phyloP scores from a whole-genome alignment of 1,140 invertebrate genomes.

The Sarcophaga peregrina region DNA sequence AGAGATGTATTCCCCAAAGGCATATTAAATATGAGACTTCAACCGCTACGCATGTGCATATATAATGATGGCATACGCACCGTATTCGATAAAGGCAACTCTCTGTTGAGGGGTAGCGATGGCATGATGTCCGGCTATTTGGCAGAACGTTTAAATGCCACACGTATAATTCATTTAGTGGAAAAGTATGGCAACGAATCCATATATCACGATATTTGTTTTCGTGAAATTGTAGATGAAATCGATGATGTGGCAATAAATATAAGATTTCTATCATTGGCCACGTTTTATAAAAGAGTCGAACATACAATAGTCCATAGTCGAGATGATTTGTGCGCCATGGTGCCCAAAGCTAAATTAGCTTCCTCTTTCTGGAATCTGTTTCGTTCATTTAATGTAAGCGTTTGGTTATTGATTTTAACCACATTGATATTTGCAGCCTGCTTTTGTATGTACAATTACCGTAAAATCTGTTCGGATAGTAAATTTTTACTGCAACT shows the following conservation, averaged over 20 bases:
- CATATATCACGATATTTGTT: constrained; percentile 52
- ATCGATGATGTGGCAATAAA: constrained; percentile 60
- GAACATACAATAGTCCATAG: constrained; percentile 56
- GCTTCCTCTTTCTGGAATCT: constrained; percentile 60
- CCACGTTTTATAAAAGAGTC: constrained; percentile 49
- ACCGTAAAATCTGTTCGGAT: not conserved
- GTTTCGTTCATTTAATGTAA: constrained; percentile 55
- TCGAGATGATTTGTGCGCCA: constrained; percentile 60
- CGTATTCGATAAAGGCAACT: constrained; percentile 50
- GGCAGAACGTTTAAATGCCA: constrained; percentile 59
- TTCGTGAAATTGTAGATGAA: constrained; percentile 54
- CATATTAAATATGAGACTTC: constrained; percentile 58
- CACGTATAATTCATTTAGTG: constrained; percentile 53
- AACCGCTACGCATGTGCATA: constrained; percentile 58
- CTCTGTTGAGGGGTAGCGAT: constrained; percentile 52
- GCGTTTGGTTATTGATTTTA: constrained; percentile 54
- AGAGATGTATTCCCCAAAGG: constrained; percentile 53
- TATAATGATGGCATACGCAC: constrained; percentile 58
- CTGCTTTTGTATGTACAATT: constrained; percentile 47
- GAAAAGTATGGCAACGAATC: constrained; percentile 48
- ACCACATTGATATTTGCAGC: constrained; percentile 50
- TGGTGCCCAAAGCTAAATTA: constrained; percentile 57
- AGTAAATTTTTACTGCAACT: constrained; percentile 49
- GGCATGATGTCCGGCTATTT: constrained; percentile 54
- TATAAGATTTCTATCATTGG: constrained; percentile 54